Evolutionary conservation across 2,113 vertebrate species (phyloP).

Genomic region (Natator depressus): DNA sequence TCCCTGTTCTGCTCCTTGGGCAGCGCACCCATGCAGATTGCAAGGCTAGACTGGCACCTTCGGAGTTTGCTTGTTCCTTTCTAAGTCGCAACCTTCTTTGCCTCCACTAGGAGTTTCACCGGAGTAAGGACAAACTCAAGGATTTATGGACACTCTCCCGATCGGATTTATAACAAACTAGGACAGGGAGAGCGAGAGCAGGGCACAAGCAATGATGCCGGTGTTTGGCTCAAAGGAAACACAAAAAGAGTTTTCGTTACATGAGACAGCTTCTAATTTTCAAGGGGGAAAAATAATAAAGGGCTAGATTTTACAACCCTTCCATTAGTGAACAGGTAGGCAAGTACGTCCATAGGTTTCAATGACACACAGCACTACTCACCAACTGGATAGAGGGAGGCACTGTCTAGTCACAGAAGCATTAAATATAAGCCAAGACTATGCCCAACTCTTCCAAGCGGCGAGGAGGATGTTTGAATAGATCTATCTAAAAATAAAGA

Average conservation of each 20-base stretch:
- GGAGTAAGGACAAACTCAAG: not conserved
- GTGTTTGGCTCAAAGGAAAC: not conserved
- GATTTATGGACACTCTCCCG: not conserved
- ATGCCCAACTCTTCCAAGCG: not conserved
- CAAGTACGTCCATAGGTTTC: not conserved
- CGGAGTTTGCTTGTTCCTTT: not conserved
- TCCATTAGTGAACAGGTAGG: not conserved
- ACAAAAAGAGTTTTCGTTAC: not conserved
- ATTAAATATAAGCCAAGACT: not conserved
- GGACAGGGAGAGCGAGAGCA: not conserved
- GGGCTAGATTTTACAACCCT: not conserved
- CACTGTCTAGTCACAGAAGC: not conserved
- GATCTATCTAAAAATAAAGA: not conserved
- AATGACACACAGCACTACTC: not conserved
- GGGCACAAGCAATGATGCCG: not conserved
- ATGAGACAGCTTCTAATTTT: not conserved
- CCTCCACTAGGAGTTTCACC: not conserved
- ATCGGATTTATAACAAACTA: not conserved
- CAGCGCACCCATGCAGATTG: not conserved
- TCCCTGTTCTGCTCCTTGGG: not conserved
- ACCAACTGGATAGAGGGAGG: not conserved
- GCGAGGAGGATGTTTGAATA: not conserved
- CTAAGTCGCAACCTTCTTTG: not conserved
- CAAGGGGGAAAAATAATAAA: not conserved
- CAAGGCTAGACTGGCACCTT: not conserved